Evolutionary conservation across 1,140 invertebrate genomes (phyloP).

Genomic region (Anagrus nilaparvatae): DNA sequence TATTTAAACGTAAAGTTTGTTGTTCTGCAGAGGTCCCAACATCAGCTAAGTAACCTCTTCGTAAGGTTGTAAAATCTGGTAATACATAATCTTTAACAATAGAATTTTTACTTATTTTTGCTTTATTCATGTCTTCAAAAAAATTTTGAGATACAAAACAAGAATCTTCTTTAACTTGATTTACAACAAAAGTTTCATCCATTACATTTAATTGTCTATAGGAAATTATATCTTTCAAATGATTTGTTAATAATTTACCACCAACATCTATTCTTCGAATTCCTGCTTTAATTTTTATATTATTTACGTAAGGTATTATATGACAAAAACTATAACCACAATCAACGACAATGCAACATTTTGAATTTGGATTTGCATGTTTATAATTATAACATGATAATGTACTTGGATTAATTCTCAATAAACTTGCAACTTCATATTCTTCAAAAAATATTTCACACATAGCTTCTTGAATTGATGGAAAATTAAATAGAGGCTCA

Average conservation of each 20-base stretch:
- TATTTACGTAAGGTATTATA: constrained; percentile 88
- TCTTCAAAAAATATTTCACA: constrained; percentile 97
- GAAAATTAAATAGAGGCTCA: constrained; percentile 92
- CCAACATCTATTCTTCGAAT: constrained; percentile 87
- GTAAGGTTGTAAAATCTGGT: constrained; percentile 85
- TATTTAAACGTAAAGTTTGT: constrained; percentile 79
- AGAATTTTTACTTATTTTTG: constrained; percentile 58
- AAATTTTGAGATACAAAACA: constrained; percentile 91
- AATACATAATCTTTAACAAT: constrained; percentile 87
- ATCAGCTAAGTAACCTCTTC: constrained; percentile 65
- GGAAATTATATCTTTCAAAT: constrained; percentile 95
- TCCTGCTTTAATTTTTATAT: constrained; percentile 67
- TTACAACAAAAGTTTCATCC: constrained; percentile 98
- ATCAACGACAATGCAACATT: constrained; percentile 83
- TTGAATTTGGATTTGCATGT: constrained; percentile 44
- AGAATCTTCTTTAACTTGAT: constrained; percentile 96
- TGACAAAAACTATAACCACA: constrained; percentile 94
- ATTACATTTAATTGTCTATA: constrained; percentile 96
- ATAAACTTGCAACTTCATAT: constrained; percentile 80
- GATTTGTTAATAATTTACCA: constrained; percentile 95
- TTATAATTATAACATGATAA: constrained; percentile 58
- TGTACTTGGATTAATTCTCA: constrained; percentile 68
- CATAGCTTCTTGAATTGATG: constrained; percentile 83
- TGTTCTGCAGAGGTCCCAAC: constrained; percentile 55
- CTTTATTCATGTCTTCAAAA: constrained; percentile 70